phyloP scores from a whole-genome alignment of 2,888 invertebrate genomes.

The Ctenicera cuprea region DNA sequence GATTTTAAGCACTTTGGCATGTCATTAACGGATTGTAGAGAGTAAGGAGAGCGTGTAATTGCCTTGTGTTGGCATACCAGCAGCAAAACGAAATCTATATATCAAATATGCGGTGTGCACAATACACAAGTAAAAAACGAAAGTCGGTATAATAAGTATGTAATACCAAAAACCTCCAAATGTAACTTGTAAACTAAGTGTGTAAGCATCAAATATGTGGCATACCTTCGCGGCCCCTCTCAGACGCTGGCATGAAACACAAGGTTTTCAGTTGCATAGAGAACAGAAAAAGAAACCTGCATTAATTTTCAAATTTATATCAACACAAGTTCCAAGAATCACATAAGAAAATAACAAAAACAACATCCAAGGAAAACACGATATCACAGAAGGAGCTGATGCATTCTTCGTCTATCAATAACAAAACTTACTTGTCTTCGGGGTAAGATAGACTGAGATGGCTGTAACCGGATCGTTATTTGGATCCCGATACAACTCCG shows the following conservation, averaged over 20 bases:
- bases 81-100: conserved; percentile 64
- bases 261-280: conserved; percentile 70
- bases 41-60: conserved; percentile 46
- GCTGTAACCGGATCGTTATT: conserved; percentile 97
- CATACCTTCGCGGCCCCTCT: conserved; percentile 78
- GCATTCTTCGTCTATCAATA: neutral
- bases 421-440: conserved; percentile 92
- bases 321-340: conserved; percentile 27
- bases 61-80: conserved; percentile 73
- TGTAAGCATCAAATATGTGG: conserved; percentile 66
- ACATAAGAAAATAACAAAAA: conserved; percentile 36
- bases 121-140: conserved; percentile 49
- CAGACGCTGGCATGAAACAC: conserved; percentile 78
- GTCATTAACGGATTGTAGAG: conserved; percentile 1
- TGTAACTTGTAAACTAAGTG: conserved; percentile 55
- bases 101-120: conserved; percentile 52
- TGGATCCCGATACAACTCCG: conserved; percentile 96
- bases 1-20: conserved; percentile 13
- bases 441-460: conserved; percentile 98
- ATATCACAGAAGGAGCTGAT: conserved; percentile 11
- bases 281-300: conserved; percentile 54
- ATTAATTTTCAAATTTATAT: conserved; percentile 38
- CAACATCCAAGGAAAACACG: conserved; percentile 2
- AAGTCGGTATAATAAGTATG: conserved; percentile 44
- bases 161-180: conserved; percentile 21